A percentile compares a stretch with the other conserved stretches of the same genome.
These are phyloP conservation scores for Callipepla squamata DNA, from an alignment of 2,113 vertebrate species.

Conservation along the genomic window DNA sequence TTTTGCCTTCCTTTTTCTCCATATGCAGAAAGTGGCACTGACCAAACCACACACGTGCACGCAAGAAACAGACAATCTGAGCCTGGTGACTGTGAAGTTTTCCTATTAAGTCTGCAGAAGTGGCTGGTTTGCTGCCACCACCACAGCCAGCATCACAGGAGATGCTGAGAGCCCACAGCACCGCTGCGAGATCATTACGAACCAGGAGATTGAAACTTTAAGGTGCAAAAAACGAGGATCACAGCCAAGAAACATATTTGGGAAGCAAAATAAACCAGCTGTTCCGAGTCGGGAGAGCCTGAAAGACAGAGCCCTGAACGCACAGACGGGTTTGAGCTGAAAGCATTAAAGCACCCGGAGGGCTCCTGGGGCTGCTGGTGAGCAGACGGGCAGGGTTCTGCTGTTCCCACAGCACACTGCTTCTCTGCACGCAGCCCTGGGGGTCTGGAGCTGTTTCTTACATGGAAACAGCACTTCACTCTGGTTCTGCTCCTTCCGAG, in stretches of 20 bases:
- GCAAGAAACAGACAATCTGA: not conserved
- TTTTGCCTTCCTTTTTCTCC: not conserved
- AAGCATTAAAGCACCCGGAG: fast-evolving
- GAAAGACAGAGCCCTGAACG: not conserved
- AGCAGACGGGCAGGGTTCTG: fast-evolving
- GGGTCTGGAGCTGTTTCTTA: not conserved
- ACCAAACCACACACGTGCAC: not conserved
- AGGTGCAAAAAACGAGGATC: not conserved
- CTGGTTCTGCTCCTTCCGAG: not conserved
- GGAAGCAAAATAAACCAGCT: not conserved
- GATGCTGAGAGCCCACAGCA: not conserved
- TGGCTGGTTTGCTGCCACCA: not conserved
- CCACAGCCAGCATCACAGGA: not conserved
- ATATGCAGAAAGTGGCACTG: not conserved
- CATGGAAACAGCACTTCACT: not conserved
- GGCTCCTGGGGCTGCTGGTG: not conserved
- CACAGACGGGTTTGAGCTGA: not conserved
- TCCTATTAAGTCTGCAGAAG: not conserved
- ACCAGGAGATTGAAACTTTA: not conserved
- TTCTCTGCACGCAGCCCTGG: fast-evolving
- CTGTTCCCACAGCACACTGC: not conserved
- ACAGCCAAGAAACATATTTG: not conserved
- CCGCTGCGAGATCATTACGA: not conserved
- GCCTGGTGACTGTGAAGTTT: not conserved
- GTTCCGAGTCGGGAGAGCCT: not conserved